Percentiles rank a stretch among this genome's conserved stretches.
Evolutionary conservation across 2,888 invertebrate genomes (phyloP).

Genomic region (Matsumyia berberina): DNA sequence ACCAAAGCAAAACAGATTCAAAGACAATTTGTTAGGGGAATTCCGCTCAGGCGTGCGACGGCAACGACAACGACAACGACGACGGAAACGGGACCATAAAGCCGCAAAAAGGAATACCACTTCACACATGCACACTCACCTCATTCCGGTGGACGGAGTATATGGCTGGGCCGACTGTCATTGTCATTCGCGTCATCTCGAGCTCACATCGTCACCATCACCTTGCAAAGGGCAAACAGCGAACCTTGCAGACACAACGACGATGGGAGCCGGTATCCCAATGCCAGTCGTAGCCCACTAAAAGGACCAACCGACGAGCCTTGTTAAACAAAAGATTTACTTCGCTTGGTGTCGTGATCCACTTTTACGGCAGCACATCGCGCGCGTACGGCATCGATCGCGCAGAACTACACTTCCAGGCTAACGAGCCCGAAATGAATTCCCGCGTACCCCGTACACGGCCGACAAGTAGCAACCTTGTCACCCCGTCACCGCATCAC

Average conservation of each 20-base stretch:
- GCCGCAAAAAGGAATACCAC: conserved; percentile 68
- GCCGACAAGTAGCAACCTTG: conserved; percentile 75
- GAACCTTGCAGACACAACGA: conserved; percentile 64
- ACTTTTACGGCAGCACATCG: conserved; percentile 75
- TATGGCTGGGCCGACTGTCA: conserved; percentile 62
- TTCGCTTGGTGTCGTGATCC: conserved; percentile 75
- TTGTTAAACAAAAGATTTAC: conserved; percentile 76
- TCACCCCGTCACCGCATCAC: conserved; percentile 71
- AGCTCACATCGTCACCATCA: conserved; percentile 71
- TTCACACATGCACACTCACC: conserved; percentile 33
- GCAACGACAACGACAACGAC: conserved; percentile 13
- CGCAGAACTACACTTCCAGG: conserved; percentile 62
- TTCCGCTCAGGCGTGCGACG: conserved; percentile 42
- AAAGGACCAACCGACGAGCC: conserved; percentile 70
- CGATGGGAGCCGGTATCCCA: conserved; percentile 39
- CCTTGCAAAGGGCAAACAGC: conserved; percentile 58
- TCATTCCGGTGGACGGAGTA: conserved; percentile 10
- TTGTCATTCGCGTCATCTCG: conserved; percentile 75
- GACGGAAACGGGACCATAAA: conserved; percentile 49
- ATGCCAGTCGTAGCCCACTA: conserved; percentile 42
- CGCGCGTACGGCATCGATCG: conserved; percentile 68
- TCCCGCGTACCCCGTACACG: conserved; percentile 50
- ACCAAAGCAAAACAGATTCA: conserved; percentile 67
- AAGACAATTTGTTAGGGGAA: conserved; percentile 76
- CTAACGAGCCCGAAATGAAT: conserved; percentile 74